Evolutionary conservation across 2,797 vertebrate species (phyloP), one percentile per base, ranked within the genome.

Genomic region (Enteromius unitaeniatus): DNA sequence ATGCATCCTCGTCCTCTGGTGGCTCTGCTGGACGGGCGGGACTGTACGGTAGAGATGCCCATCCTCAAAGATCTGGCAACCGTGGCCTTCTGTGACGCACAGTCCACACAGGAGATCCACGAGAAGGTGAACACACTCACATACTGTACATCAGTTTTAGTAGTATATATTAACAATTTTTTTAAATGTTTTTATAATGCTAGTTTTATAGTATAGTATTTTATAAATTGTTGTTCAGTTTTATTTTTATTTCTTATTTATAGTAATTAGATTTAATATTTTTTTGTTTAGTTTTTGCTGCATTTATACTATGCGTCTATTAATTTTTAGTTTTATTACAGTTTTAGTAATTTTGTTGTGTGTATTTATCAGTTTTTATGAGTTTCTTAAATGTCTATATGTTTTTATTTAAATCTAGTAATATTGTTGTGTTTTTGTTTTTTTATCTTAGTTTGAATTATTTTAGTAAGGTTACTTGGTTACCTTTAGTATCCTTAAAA

Each of bases 11-110:
- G 97, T 87, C 97, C 97, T 78, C 92, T 99, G 88, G 97, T 99
- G 95, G 97, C 97, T 0, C 95, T 99, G 93, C 93, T 99, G 87
- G 97, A 99, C 0, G 97, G 97, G 79, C 94, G 97, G 8, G 97
- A 99, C 94, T 99, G 97, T 88, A 98, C 97, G 0, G 97, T 99
- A 92, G 97, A 99, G 94, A 99, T 99, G 97, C 97, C 97, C 87
- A 99, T 99, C 90, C 93, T 99, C 80, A 99, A 99, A 93, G 97
- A 99, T 91, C 88, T 99, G 93, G 97, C 97, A 1, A 99, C 97
- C 0, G 97, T 99, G 26, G 97, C 97, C 21, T 99, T 99, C 94
- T 99, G 97, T 23, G 97, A 99, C 0, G 97, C 97, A 4, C 97
- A 99, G 93, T 98, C 97, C 86, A 99, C 97, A 76, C 97, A 99